Evolutionary conservation across 1,140 invertebrate species (phyloP), one percentile per base, ranked within the genome.

Genomic region (Ridgeia piscesae): DNA sequence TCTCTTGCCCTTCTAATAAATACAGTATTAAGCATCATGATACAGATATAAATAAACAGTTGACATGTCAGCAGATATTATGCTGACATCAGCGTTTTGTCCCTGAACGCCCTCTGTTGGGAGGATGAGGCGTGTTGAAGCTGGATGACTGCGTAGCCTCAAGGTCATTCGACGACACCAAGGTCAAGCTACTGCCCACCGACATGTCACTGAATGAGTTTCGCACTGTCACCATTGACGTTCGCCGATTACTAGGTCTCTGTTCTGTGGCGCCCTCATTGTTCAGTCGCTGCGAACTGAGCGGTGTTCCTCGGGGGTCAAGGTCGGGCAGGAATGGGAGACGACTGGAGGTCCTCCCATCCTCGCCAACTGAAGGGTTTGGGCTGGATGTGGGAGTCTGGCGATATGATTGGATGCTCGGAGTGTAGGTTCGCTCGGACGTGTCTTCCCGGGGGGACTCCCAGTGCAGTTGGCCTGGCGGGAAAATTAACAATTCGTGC

Each of bases 241-340:
- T 77, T 77, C 58, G 58, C 6, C 17, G 58, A 77, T 31, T 77
- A 77, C 17, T 77, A 21, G 58, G 58, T 31, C 58, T 77, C 27
- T 21, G 58, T 77, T 77, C 58, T 0, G 58, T 77, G 58, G 58
- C 2, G 58, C 58, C 27, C 58, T 77, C 58, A 21, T 77, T 77
- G 58, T 77, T 90, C 89, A 90, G n/a, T 90, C 48, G 33, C 91
- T 91, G 91, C 33, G 91, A 35, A 48, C 35, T 58, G 31, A 91
- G 34, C 4, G 58, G 58, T 50, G 91, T 91, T 35, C 91, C 91
- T 35, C 42, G 11, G 11, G 91, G 91, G 48, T 91, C 91, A 21
- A 91, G 34, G 17, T 91, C 91, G 27, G 91, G 91, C 17, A 91
- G 50, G 91, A 91, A 91, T 50, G 91, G 91, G 4, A 33, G 91